Conservation (phyloP, 2,888 invertebrate genomes). For the Megamerina dolium region DNA sequence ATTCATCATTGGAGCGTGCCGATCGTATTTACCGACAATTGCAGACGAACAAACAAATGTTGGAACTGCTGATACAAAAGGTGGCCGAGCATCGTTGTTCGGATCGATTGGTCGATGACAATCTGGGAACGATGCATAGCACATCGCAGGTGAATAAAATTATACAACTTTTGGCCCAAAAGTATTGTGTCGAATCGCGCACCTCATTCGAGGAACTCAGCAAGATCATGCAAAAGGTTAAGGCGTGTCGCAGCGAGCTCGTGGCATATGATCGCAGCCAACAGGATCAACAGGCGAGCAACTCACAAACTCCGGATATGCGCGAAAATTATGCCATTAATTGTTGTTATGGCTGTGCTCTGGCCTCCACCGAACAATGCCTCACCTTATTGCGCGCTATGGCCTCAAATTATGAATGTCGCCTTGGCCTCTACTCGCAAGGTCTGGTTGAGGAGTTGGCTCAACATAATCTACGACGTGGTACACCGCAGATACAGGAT, state of each 20-base stretch:
- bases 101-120: constrained; percentile 56
- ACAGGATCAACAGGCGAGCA: constrained; percentile 47
- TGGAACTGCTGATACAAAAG: constrained; percentile 79
- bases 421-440: constrained; percentile 71
- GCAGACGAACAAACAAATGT: constrained; percentile 79
- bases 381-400: constrained; percentile 83
- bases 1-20: constrained; percentile 85
- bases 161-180: constrained; percentile 89
- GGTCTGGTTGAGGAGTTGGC: constrained; percentile 86
- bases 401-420: constrained; percentile 71
- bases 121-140: constrained; percentile 52
- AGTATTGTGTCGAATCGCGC: constrained; percentile 92
- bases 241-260: constrained; percentile 83
- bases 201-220: constrained; percentile 91
- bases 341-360: constrained; percentile 81
- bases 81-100: constrained; percentile 76
- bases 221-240: constrained; percentile 81
- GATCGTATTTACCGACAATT: constrained; percentile 90
- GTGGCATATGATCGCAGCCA: constrained; percentile 86
- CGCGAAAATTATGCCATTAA: constrained; percentile 50
- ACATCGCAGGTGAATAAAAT: constrained; percentile 78
- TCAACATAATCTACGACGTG: constrained; percentile 82
- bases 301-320: constrained; percentile 25
- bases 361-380: constrained; percentile 90
- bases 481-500: constrained; percentile 77